Conservation (phyloP, 2,797 vertebrate genomes). For the Coluber constrictor region DNA sequence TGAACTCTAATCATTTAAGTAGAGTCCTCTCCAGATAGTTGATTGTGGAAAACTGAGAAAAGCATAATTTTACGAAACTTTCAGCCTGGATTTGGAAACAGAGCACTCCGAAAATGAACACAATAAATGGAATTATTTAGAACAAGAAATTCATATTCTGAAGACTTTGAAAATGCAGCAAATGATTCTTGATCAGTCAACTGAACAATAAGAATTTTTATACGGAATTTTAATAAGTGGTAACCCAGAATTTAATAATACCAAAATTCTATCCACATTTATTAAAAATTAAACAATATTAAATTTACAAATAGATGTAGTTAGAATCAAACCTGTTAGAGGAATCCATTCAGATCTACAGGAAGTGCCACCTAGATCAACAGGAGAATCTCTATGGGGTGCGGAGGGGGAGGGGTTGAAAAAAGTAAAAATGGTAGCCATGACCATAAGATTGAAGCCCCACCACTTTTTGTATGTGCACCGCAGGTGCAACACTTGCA, state of each 20-base stretch:
- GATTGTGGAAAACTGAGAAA: slow-evolving; percentile 29
- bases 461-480: not conserved
- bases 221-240: not conserved
- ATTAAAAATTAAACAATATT: not conserved
- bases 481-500: not conserved
- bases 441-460: not conserved
- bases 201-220: not conserved
- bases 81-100: slow-evolving; percentile 34
- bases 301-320: not conserved
- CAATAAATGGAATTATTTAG: not conserved
- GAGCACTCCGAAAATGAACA: not conserved
- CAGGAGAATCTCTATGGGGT: not conserved
- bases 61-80: slow-evolving; percentile 34
- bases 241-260: not conserved
- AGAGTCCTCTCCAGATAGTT: slow-evolving; percentile 5
- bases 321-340: not conserved
- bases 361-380: not conserved
- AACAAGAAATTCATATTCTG: not conserved
- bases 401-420: not conserved
- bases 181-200: not conserved
- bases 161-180: not conserved
- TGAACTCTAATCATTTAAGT: not conserved
- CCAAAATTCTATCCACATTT: not conserved
- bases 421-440: not conserved
- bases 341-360: not conserved